Percentiles rank a stretch among this genome's conserved stretches.
Conservation (phyloP, 2,888 invertebrate species). For the Drosophila tanythrix region DNA sequence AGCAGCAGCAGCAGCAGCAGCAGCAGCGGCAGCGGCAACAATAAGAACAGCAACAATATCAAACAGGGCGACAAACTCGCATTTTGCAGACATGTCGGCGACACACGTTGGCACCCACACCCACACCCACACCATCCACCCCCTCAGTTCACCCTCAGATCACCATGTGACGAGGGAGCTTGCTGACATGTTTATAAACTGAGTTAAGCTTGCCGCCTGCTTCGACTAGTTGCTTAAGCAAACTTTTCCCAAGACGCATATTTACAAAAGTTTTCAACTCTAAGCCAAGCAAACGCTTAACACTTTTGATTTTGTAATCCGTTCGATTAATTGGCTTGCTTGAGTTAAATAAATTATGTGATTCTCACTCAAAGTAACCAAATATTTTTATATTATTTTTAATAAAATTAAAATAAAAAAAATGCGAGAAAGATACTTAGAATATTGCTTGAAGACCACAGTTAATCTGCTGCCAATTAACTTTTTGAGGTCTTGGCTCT, state of each 20-base stretch:
- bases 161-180: background rate
- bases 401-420: background rate
- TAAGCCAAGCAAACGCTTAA: background rate
- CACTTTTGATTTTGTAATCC: background rate
- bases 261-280: slow-evolving; percentile 8
- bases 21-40: slow-evolving; percentile 38
- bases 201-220: slow-evolving; percentile 22
- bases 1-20: slow-evolving; percentile 23
- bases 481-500: background rate
- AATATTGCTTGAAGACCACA: background rate
- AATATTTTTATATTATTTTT: background rate
- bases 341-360: background rate
- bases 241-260: slow-evolving; percentile 20
- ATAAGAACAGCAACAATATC: slow-evolving; percentile 1
- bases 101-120: slow-evolving; percentile 36
- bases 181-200: slow-evolving; percentile 2
- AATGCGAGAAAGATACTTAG: background rate
- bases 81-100: slow-evolving; percentile 53
- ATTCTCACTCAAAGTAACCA: background rate
- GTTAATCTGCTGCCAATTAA: background rate
- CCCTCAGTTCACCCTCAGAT: background rate
- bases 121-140: background rate
- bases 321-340: background rate
- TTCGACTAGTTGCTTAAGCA: slow-evolving; percentile 18
- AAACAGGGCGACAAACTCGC: slow-evolving; percentile 52